phyloP scores from a whole-genome alignment of 2,888 invertebrate species.

The Leucophenga montana region DNA sequence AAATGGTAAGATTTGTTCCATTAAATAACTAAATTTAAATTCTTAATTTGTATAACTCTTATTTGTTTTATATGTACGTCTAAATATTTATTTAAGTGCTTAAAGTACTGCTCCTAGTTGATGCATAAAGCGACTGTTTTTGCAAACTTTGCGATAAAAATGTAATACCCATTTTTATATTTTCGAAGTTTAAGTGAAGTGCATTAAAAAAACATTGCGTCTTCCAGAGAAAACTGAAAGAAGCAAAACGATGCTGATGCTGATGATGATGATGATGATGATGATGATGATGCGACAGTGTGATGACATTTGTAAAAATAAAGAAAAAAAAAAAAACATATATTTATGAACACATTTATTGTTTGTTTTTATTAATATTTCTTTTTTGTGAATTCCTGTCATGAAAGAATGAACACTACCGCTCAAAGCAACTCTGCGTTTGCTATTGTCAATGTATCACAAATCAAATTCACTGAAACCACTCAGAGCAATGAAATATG shows the following conservation, averaged over 20 bases:
- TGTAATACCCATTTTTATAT: no score
- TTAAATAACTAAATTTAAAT: no score
- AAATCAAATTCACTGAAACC: not conserved
- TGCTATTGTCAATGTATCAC: not conserved
- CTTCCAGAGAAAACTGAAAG: not conserved
- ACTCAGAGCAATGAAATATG: not conserved
- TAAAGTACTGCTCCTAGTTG: no score
- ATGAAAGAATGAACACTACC: no score
- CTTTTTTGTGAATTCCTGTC: conserved; percentile 44
- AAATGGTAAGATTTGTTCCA: no score
- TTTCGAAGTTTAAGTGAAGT: no score
- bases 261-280: conserved; percentile 39
- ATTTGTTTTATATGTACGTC: no score
- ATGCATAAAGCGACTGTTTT: no score
- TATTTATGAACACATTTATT: conserved; percentile 64
- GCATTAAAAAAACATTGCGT: not conserved
- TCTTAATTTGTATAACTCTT: no score
- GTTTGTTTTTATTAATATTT: conserved; percentile 20
- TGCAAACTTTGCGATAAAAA: no score
- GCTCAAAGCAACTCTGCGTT: no score
- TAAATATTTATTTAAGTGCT: no score
- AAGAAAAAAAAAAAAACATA: conserved; percentile 23
- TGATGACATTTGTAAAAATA: conserved; percentile 50
- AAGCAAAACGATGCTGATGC: conserved; percentile 29
- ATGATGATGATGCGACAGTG: conserved; percentile 36